A percentile compares a stretch with the other conserved stretches of the same genome.
phyloP scores from a whole-genome alignment of 2,888 invertebrate genomes.

The Galeruca laticollis region DNA sequence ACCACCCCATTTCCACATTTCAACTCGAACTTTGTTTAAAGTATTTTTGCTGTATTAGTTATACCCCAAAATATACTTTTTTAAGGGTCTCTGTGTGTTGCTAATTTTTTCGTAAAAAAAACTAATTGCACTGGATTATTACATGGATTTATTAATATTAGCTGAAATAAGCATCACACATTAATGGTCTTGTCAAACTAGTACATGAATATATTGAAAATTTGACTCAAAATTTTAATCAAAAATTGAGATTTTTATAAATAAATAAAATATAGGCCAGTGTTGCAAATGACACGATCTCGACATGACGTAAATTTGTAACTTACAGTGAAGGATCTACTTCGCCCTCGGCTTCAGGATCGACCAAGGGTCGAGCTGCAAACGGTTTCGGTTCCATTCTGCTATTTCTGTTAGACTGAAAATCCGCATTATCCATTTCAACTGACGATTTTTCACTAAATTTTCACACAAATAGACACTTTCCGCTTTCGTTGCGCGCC shows the following conservation, averaged over 20 bases:
- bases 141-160: too few relatives aligned
- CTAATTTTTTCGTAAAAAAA: too few relatives aligned
- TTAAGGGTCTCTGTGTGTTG: too few relatives aligned
- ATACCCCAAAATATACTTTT: too few relatives aligned
- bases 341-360: constrained; percentile 86
- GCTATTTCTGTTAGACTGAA: constrained; percentile 49
- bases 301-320: constrained; percentile 13
- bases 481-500: constrained; percentile 15
- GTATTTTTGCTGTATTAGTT: too few relatives aligned
- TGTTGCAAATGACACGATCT: constrained; percentile 14
- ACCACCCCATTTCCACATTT: too few relatives aligned
- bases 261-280: constrained; percentile 11
- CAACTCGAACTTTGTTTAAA: too few relatives aligned
- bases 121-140: too few relatives aligned
- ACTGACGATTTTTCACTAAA: constrained; percentile 24
- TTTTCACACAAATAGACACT: neutral
- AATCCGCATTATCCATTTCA: constrained; percentile 59
- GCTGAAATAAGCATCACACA: too few relatives aligned
- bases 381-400: constrained; percentile 50
- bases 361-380: constrained; percentile 78
- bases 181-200: neutral
- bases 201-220: too few relatives aligned
- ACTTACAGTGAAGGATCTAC: constrained; percentile 84
- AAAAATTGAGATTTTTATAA: too few relatives aligned
- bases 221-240: neutral